Conservation (phyloP, 1,140 invertebrate species). For the Drosophila oshimai region DNA sequence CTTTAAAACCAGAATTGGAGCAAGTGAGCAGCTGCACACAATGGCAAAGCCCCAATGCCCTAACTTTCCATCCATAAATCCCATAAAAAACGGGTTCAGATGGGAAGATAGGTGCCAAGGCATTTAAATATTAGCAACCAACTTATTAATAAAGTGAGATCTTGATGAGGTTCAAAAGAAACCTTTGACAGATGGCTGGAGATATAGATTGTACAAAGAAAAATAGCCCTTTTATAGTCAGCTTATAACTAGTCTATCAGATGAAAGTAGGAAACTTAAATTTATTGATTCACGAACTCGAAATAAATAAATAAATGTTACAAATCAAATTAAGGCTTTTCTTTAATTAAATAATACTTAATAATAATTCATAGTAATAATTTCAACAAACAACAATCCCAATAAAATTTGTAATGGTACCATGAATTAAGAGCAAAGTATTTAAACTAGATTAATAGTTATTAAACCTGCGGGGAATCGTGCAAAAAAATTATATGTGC, state of each 20-base stretch:
- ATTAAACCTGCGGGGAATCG: neutral
- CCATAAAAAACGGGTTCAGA: neutral
- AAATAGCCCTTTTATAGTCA: constrained; percentile 7
- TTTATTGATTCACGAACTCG: no score
- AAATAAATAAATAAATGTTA: neutral
- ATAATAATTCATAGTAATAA: neutral
- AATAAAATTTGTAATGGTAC: neutral
- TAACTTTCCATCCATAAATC: constrained; percentile 31
- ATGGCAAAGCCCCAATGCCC: constrained; percentile 23
- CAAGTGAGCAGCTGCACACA: constrained; percentile 4
- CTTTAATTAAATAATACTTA: neutral
- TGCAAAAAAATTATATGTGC: neutral
- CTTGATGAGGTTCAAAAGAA: constrained; percentile 10
- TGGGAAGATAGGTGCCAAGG: neutral
- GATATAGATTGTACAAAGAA: constrained; percentile 19
- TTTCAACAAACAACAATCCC: neutral
- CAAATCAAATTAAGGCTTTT: no score
- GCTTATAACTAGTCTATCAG: constrained; percentile 12
- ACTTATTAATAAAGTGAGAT: neutral
- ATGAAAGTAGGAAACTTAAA: neutral
- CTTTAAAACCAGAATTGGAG: constrained; percentile 31
- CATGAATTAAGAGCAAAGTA: neutral
- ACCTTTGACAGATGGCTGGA: neutral
- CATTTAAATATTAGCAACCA: neutral
- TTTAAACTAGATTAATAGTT: neutral